Evolutionary conservation across 2,888 invertebrate species (phyloP), one percentile per base, ranked within the genome.

Genomic region (Melanchra persicariae): DNA sequence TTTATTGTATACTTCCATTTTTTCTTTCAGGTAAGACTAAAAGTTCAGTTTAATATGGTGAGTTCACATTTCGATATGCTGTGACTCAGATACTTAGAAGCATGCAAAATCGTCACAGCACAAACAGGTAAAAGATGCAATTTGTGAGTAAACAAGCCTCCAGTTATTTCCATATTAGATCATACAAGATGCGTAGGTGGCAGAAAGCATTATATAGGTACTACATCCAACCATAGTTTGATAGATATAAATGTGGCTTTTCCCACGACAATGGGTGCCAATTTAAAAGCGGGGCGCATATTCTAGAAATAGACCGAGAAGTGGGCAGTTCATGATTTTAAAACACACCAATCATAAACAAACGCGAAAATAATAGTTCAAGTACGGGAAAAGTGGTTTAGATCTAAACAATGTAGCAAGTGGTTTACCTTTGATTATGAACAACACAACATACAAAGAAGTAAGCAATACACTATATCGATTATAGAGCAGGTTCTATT

Each of bases 241-340:
- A 70, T 70, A 65, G 61, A 68, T 78, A 70, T 58, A 74, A 76
- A 85, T 77, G 75, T 68, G 43, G 65, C 65, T 80, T 83, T 87
- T 90, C 89, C 83, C 89, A 89, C 88, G 88, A 85, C 84, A 90
- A 89, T 90, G 79, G 81, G 77, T 84, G 82, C 81, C 88, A 88
- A 90, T 90, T 89, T 87, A 89, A 82, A 87, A 87, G 73, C 83
- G 77, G 77, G 79, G 61, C 85, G 69, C 58, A 73, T 84, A 81
- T 79, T 82, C 87, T 85, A 81, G 76, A 87, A 88, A 87, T 87
- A 89, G 86, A 85, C 45, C 61, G 78, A 82, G 82, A 84, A 81
- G 75, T 80, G 57, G 61, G 40, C 70, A 70, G 73, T 77, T 74
- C 77, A 77, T 83, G 68, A 73, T 71, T 72, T 72, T 65, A 68